A percentile compares a stretch with the other conserved stretches of the same genome.
Evolutionary conservation across 1,140 invertebrate species (phyloP).

Genomic region (Caenorhabditis brenneri): DNA sequence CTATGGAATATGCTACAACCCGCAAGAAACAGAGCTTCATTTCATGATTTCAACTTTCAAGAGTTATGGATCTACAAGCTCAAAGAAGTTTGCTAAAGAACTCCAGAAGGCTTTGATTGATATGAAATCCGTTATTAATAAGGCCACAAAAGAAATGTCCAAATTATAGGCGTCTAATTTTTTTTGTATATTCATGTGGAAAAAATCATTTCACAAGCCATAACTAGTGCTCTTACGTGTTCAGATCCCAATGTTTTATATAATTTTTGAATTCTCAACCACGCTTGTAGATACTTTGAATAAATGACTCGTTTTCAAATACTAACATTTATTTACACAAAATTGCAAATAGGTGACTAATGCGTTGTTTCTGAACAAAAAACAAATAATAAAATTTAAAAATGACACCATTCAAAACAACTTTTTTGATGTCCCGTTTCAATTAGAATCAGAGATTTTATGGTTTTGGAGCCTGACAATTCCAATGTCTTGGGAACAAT

Average conservation of each 20-base stretch:
- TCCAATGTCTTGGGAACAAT: slow-evolving; percentile 54
- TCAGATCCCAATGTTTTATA: slow-evolving; percentile 10
- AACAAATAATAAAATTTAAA: not conserved
- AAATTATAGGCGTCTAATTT: slow-evolving; percentile 37
- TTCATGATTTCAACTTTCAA: slow-evolving; percentile 72
- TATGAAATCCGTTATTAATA: slow-evolving; percentile 58
- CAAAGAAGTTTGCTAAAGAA: slow-evolving; percentile 58
- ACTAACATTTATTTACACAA: not conserved
- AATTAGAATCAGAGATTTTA: not conserved
- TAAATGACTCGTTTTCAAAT: too few species aligned
- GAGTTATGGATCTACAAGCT: slow-evolving; percentile 68
- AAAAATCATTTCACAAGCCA: not conserved
- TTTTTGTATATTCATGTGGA: not conserved
- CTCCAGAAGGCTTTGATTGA: slow-evolving; percentile 59
- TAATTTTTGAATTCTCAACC: not conserved
- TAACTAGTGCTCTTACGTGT: slow-evolving; percentile 34
- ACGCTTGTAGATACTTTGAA: slow-evolving; percentile 22
- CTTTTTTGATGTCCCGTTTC: not conserved
- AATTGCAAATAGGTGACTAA: not conserved
- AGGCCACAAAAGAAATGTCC: slow-evolving; percentile 44
- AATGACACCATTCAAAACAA: too few species aligned
- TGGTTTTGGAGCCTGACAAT: slow-evolving; percentile 12
- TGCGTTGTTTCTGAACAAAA: not conserved
- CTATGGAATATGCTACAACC: slow-evolving; percentile 74
- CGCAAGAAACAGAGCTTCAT: slow-evolving; percentile 70